These are phyloP conservation scores for Heliothis virescens DNA, from an alignment of 1,140 invertebrate species.

Conservation along the genomic window DNA sequence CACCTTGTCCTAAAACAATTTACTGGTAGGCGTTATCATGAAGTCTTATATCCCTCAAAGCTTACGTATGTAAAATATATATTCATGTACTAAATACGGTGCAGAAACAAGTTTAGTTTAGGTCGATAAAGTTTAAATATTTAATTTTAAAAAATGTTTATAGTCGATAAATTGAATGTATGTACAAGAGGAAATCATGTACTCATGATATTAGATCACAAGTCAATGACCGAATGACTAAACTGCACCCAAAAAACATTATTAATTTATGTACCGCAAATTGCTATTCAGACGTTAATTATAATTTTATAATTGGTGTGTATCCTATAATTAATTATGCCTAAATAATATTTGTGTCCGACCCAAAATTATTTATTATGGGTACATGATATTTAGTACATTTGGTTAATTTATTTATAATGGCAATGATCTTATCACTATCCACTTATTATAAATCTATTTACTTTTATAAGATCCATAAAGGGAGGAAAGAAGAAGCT, in stretches of 20 bases:
- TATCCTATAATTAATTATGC: conserved; percentile 10
- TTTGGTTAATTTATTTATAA: no score
- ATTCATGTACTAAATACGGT: not conserved
- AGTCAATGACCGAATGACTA: conserved; percentile 4
- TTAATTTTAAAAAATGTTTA: conserved; percentile 19
- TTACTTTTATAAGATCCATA: no score
- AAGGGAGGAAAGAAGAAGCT: no score
- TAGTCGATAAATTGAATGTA: not conserved
- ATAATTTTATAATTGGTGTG: not conserved
- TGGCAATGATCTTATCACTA: no score
- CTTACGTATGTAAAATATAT: not conserved
- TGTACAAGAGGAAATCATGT: not conserved
- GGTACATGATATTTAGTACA: no score
- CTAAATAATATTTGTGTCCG: not conserved
- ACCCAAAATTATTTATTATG: not conserved
- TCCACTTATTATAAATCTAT: no score
- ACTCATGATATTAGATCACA: not conserved
- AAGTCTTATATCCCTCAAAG: conserved; percentile 15
- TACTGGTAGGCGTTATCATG: not conserved
- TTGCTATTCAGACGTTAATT: not conserved
- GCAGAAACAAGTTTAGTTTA: conserved; percentile 1
- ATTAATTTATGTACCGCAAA: conserved; percentile 10
- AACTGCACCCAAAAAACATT: not conserved
- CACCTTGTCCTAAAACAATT: conserved; percentile 20
- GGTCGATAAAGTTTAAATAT: conserved; percentile 10